Conservation (phyloP, 2,888 invertebrate species). For the Sinelater perroti region DNA sequence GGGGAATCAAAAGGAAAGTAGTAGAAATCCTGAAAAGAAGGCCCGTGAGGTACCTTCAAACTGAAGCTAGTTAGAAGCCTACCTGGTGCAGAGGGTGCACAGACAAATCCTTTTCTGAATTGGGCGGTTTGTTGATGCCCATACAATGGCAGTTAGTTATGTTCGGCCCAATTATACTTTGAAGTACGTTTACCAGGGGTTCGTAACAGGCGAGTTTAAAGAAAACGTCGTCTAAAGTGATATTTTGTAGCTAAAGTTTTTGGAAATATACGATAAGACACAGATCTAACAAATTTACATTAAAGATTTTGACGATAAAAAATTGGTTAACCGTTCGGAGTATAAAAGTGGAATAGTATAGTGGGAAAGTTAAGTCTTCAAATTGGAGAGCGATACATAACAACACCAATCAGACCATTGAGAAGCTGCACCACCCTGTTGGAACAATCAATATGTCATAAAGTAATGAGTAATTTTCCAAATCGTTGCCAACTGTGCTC, state of each 20-base stretch:
- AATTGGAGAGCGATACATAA: no score
- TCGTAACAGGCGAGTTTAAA: slow-evolving; percentile 72
- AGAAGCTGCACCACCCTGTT: no score
- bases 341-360: no score
- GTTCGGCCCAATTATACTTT: slow-evolving; percentile 77
- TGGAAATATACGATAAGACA: no score
- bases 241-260: slow-evolving; percentile 71
- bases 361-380: not conserved
- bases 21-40: slow-evolving; percentile 73
- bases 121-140: slow-evolving; percentile 91
- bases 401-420: no score
- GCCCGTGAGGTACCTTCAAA: not conserved
- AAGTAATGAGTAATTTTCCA: no score
- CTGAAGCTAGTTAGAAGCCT: slow-evolving; percentile 30
- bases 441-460: no score
- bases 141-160: slow-evolving; percentile 83
- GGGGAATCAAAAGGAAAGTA: slow-evolving; percentile 90
- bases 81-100: slow-evolving; percentile 77
- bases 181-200: slow-evolving; percentile 72
- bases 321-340: no score
- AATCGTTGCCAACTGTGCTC: no score
- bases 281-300: no score
- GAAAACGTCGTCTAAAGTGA: slow-evolving; percentile 77
- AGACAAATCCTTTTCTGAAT: slow-evolving; percentile 68
- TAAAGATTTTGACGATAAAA: no score